Evolutionary conservation across 1,140 invertebrate species (phyloP).

Genomic region (Drepana arcuata): DNA sequence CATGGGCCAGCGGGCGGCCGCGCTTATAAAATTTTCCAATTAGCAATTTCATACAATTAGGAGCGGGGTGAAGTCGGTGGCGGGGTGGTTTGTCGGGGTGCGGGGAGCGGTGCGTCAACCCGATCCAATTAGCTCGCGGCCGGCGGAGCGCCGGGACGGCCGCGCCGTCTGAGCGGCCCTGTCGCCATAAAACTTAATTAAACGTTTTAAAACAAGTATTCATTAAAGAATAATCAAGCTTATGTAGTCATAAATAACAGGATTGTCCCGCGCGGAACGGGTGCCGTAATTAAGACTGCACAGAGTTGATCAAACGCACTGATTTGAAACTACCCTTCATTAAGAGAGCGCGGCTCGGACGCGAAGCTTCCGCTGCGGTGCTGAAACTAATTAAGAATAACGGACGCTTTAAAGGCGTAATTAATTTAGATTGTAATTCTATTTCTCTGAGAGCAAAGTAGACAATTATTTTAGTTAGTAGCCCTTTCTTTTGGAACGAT

Average conservation of each 20-base stretch:
- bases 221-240: conserved; percentile 74
- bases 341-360: conserved; percentile 62
- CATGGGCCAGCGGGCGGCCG: conserved; percentile 51
- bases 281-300: conserved; percentile 72
- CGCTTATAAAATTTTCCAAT: conserved; percentile 72
- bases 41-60: conserved; percentile 72
- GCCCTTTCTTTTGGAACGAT: conserved; percentile 67
- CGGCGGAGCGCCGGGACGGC: conserved; percentile 65
- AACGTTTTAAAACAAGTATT: conserved; percentile 74
- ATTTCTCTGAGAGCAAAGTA: conserved; percentile 69
- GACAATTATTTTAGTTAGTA: conserved; percentile 71
- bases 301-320: conserved; percentile 72
- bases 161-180: conserved; percentile 59
- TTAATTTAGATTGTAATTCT: conserved; percentile 73
- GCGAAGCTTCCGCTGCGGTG: conserved; percentile 67
- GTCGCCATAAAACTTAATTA: conserved; percentile 75
- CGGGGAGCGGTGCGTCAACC: conserved; percentile 44
- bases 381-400: conserved; percentile 73
- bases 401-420: conserved; percentile 72
- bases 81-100: conserved; percentile 10
- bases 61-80: conserved; percentile 40
- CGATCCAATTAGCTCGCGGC: conserved; percentile 71
- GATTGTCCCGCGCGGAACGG: conserved; percentile 69
- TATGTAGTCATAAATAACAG: conserved; percentile 73
- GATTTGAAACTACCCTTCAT: conserved; percentile 72